Base-by-base conservation (phyloP, 2,888 invertebrate genomes). In the Erebia ligea region DNA sequence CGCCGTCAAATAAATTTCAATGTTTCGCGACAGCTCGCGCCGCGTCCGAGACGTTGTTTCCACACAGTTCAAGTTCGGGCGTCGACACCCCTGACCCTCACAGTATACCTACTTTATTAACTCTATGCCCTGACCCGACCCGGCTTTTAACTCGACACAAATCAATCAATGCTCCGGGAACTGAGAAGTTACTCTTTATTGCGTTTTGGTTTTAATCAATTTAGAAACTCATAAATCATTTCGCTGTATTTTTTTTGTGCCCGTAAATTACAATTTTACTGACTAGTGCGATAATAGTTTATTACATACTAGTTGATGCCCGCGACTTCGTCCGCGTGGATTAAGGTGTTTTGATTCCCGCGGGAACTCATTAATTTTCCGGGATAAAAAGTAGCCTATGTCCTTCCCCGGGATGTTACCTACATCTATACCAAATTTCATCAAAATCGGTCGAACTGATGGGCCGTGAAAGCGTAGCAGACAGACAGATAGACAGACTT, bases 31-130 rank as follows among this genome's bases (percentile, higher is more conserved):
- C 58, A 34, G 58, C 34, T n/a, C 34, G 34, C 34, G n/a, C 25
- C n/a, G 58, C 34, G 54, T 19, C 58, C 58, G 34, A 58, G 58
- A 58, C 40, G 40, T 59, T 59, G 58, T 59, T 59, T 8, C n/a
- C 58, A 13, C 54, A n/a, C 15, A 17, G 58, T n/a, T 59, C 58
- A 59, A 59, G 58, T 59, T 40, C 58, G 58, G n/a, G 34, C 40
- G 58, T 52, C 57, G 58, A 9, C 25, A 40, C 15, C 40, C 40
- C 10, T 59, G 58, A 34, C 34, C n/a, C n/a, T n/a, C n/a, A n/a
- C n/a, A n/a, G n/a, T n/a, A n/a, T n/a, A n/a, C n/a, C n/a, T n/a
- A n/a, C n/a, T 34, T 34, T 6, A 34, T 34, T 34, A 5, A 34
- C 6, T 34, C 34, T 34, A 6, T 5, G 34, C 54, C 54, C 54